Conservation (phyloP, 2,888 invertebrate species). For the Notocelia uddmanniana region DNA sequence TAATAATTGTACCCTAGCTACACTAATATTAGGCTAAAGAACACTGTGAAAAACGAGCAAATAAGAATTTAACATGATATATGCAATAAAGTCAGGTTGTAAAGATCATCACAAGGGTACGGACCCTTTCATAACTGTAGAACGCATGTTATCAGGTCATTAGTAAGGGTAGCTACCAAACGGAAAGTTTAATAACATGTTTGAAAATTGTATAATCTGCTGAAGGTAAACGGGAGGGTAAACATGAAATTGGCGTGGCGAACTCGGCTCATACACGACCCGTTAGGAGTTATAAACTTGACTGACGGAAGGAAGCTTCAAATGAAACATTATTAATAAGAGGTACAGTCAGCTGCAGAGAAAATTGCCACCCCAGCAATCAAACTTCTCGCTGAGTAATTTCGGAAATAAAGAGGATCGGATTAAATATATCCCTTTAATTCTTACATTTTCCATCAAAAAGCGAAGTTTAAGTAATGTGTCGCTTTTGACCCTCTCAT, state of each 20-base stretch:
- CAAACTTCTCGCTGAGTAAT: no score
- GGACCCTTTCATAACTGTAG: conserved; percentile 30
- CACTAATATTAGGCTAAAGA: not conserved
- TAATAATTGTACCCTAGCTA: not conserved
- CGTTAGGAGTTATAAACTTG: not conserved
- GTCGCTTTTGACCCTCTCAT: no score
- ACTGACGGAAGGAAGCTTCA: not conserved
- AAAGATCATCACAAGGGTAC: conserved; percentile 11
- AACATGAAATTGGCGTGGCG: conserved; percentile 54
- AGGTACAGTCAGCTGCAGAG: no score
- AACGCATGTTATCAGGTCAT: conserved; percentile 54
- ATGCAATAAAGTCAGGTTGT: conserved; percentile 19
- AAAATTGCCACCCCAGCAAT: no score
- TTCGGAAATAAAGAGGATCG: no score
- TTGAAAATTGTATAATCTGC: conserved; percentile 54
- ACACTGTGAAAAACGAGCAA: not conserved
- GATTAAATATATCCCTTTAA: no score
- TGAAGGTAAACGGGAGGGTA: conserved; percentile 49
- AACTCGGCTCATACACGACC: conserved; percentile 26
- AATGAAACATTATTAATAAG: not conserved
- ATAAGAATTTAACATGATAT: not conserved
- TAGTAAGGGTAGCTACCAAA: conserved; percentile 52
- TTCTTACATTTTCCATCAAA: no score
- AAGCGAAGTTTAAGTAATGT: no score
- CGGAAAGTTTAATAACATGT: conserved; percentile 55